Evolutionary conservation across 1,140 invertebrate genomes (phyloP), one percentile per base, ranked within the genome.

Genomic region (Magallana angulata): DNA sequence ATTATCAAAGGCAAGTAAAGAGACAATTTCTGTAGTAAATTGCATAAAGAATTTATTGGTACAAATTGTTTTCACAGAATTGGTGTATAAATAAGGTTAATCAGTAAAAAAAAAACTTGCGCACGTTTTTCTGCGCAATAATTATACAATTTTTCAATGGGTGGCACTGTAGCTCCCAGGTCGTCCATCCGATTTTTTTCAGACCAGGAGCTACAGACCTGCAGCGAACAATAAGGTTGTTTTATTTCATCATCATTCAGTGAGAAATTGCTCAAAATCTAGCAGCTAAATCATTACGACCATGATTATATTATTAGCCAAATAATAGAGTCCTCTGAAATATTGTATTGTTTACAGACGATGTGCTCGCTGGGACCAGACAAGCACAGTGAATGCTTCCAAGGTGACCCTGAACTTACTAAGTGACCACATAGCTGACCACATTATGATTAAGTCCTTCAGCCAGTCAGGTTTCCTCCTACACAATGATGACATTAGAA

Each of bases 371-470:
- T 76, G 68, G 68, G 68, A 76, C 36, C 68, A 76, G 68, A 30
- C 68, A 30, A 76, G 68, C 36, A 30, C 68, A 1, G 68, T 30
- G 11, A 76, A 76, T 36, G 68, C 24, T 11, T 18, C 68, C 68
- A 76, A 76, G 9, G 68, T 76, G 68, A 76, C 68, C 68, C 68
- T 76, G 24, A 76, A 76, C 12, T 30, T 30, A 30, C 24, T 76
- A 9, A 76, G 68, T 76, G 68, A 76, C 11, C 68, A 76, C 24
- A 6, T 76, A 30, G 68, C 8, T 8, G 24, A 76, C 68, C 68
- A 76, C 7, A 76, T 76, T 36, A 76, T 76, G 68, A 76, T 76
- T 36, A 76, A 76, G 7, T 30, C 18, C 68, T 30, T 76, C 24
- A 76, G 68, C 36, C 18, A 30, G 24, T 36, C 68, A 30, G 11